These are phyloP conservation scores for Cathartes aura DNA, from an alignment of 2,113 vertebrate species.

Conservation along the genomic window DNA sequence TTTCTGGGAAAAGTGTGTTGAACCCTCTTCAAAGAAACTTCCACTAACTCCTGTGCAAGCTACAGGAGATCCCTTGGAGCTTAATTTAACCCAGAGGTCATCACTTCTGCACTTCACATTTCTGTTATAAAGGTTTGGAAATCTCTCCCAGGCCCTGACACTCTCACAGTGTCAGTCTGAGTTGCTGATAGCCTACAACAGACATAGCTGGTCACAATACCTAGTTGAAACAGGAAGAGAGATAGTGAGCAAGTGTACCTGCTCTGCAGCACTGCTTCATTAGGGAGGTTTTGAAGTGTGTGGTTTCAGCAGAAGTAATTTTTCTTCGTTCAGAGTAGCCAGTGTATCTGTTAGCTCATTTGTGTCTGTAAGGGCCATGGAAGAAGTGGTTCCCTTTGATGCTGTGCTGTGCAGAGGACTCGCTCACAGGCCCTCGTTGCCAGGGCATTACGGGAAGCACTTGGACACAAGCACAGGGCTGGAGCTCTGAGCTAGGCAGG, in stretches of 20 bases:
- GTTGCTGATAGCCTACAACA: neutral
- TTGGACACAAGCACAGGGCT: neutral
- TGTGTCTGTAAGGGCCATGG: neutral
- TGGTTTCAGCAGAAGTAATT: neutral
- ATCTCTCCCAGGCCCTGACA: neutral
- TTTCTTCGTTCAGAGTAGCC: neutral
- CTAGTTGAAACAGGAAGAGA: neutral
- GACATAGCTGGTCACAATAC: neutral
- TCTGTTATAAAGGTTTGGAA: neutral
- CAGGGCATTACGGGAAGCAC: neutral
- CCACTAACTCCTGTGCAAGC: neutral
- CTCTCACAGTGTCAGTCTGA: neutral
- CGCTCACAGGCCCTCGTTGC: neutral
- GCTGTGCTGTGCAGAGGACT: neutral
- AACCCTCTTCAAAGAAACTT: neutral
- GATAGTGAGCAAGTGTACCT: neutral
- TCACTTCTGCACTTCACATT: neutral
- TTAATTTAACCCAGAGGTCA: neutral
- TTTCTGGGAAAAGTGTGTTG: neutral
- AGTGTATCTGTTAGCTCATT: neutral
- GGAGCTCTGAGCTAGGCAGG: neutral
- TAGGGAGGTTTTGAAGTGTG: neutral
- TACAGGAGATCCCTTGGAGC: neutral
- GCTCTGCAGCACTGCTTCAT: neutral
- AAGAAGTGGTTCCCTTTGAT: neutral